Percentiles rank a stretch among this genome's conserved stretches.
Evolutionary conservation across 2,888 invertebrate species (phyloP).

Genomic region (Platerodrilus igneus): DNA sequence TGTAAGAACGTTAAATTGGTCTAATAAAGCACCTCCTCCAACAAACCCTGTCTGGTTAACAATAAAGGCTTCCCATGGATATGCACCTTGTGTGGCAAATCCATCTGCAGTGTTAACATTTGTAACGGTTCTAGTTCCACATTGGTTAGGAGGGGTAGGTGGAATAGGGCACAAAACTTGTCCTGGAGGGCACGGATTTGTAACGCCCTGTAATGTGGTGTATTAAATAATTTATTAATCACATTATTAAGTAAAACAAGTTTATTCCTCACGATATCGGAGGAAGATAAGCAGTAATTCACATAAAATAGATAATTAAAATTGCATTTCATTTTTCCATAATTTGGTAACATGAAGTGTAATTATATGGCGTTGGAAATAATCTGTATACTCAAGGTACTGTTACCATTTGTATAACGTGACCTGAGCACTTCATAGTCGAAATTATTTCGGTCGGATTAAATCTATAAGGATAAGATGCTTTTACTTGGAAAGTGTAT

Average conservation of each 20-base stretch:
- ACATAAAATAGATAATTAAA: no score
- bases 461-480: no score
- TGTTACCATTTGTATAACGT: no score
- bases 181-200: slow-evolving; percentile 35
- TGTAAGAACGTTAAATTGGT: slow-evolving; percentile 64
- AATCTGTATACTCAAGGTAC: no score
- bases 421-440: no score
- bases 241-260: not conserved
- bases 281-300: no score
- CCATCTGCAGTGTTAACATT: slow-evolving; percentile 47
- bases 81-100: slow-evolving; percentile 63
- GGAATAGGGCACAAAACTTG: slow-evolving; percentile 35
- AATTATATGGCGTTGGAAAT: no score
- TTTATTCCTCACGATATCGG: not conserved
- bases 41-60: slow-evolving; percentile 50
- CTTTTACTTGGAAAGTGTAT: no score
- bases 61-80: slow-evolving; percentile 65
- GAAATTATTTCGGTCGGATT: no score
- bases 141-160: slow-evolving; percentile 33
- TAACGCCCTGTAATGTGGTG: slow-evolving; percentile 8
- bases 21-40: slow-evolving; percentile 69
- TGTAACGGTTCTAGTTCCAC: slow-evolving; percentile 49
- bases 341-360: no score
- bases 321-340: no score
- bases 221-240: not conserved